Evolutionary conservation across 2,113 vertebrate genomes (phyloP).

Genomic region (Chaenogobius annularis): DNA sequence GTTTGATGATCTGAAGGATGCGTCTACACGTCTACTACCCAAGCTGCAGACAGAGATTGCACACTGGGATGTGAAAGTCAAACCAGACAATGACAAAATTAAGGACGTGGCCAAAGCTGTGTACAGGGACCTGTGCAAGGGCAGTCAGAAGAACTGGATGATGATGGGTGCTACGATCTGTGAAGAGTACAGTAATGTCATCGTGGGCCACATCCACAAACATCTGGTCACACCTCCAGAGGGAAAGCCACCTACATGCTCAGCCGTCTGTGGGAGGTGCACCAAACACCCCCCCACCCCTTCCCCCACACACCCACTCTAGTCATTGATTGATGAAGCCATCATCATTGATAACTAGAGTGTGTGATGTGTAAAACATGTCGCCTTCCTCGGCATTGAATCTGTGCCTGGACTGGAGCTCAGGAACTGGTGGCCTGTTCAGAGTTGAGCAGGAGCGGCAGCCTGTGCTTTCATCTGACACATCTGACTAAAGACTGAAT

Average conservation of each 20-base stretch:
- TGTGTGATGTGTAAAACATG: too few species aligned
- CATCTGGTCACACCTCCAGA: neutral
- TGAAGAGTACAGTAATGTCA: neutral
- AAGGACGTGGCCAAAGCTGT: neutral
- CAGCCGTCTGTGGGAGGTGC: neutral
- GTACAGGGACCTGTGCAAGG: neutral
- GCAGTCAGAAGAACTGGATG: neutral
- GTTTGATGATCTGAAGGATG: neutral
- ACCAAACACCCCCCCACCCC: too few species aligned
- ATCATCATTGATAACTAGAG: too few species aligned
- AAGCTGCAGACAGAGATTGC: neutral
- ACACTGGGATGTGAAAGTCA: neutral
- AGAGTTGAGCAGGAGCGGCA: too few species aligned
- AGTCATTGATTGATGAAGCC: too few species aligned
- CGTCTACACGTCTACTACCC: neutral
- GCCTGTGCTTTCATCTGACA: too few species aligned
- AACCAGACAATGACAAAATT: neutral
- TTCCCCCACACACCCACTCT: too few species aligned
- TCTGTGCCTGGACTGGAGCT: too few species aligned
- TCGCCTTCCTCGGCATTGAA: too few species aligned
- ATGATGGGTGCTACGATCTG: neutral
- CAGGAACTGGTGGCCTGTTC: too few species aligned
- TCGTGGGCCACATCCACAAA: neutral
- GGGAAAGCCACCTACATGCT: neutral
- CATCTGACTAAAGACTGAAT: too few species aligned